These are phyloP conservation scores for Rhagoletis zephyria DNA, from an alignment of 1,140 invertebrate species.

Conservation along the genomic window DNA sequence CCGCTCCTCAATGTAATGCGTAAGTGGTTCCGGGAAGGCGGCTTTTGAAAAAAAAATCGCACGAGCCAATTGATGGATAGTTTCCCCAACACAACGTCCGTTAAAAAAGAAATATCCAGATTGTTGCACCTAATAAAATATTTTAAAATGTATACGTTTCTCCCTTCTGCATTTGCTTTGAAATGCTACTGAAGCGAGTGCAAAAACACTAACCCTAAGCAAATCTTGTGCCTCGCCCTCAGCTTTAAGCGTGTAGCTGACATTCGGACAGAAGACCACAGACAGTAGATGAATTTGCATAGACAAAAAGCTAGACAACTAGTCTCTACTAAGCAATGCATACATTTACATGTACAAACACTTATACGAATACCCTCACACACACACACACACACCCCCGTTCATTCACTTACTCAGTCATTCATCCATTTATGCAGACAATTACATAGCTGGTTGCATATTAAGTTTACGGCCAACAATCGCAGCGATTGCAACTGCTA, in stretches of 20 bases:
- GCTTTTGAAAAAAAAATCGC: too few species aligned
- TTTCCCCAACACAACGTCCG: too few species aligned
- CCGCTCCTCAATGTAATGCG: too few species aligned
- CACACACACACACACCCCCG: neutral
- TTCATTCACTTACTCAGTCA: neutral
- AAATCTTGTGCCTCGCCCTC: neutral
- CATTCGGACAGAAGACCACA: neutral
- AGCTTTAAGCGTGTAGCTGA: neutral
- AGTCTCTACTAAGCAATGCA: neutral
- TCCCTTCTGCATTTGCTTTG: neutral
- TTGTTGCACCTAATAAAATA: neutral
- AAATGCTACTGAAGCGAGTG: neutral
- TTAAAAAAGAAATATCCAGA: too few species aligned
- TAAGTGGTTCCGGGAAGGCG: too few species aligned
- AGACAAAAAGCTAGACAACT: constrained; percentile 45
- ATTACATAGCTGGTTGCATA: constrained; percentile 43
- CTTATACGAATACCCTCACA: neutral
- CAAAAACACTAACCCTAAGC: neutral
- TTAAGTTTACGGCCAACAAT: constrained; percentile 50
- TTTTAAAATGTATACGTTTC: neutral
- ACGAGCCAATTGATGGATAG: too few species aligned
- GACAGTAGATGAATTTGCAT: constrained; percentile 42
- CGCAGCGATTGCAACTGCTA: constrained; percentile 26
- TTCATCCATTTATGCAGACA: neutral
- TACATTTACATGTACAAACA: neutral